Evolutionary conservation across 2,113 vertebrate genomes (phyloP).

Genomic region (Mixornis gularis): DNA sequence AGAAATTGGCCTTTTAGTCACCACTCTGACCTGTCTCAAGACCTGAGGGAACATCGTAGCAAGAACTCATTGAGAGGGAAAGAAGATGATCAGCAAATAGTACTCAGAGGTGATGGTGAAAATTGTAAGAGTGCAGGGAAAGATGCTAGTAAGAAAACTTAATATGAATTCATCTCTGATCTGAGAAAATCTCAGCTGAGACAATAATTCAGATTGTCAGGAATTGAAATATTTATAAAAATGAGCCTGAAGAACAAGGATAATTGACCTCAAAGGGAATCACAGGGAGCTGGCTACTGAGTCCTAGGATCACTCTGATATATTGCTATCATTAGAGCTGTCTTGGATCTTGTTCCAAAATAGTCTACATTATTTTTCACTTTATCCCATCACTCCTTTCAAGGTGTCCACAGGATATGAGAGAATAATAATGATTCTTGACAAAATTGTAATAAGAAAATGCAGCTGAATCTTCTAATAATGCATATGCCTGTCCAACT

Average conservation of each 20-base stretch:
- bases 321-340: conserved; percentile 50
- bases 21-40: background rate
- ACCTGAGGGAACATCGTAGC: background rate
- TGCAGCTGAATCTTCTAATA: background rate
- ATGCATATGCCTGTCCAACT: background rate
- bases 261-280: conserved; percentile 60
- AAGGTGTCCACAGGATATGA: conserved; percentile 7
- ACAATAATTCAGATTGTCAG: conserved; percentile 44
- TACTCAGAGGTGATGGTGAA: background rate
- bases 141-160: conserved; percentile 9
- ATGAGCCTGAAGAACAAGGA: conserved; percentile 28
- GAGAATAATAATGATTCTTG: conserved; percentile 41
- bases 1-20: background rate
- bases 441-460: conserved; percentile 17
- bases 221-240: conserved; percentile 61
- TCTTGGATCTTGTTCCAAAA: conserved; percentile 50
- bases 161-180: conserved; percentile 10
- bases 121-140: background rate
- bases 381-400: conserved; percentile 33
- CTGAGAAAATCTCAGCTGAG: conserved; percentile 17
- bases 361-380: conserved; percentile 61
- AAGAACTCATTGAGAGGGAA: background rate
- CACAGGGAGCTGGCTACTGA: conserved; percentile 24
- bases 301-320: conserved; percentile 41
- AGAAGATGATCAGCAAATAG: background rate